Conservation (phyloP, 2,113 vertebrate genomes). For the Tympanuchus pallidicinctus region DNA sequence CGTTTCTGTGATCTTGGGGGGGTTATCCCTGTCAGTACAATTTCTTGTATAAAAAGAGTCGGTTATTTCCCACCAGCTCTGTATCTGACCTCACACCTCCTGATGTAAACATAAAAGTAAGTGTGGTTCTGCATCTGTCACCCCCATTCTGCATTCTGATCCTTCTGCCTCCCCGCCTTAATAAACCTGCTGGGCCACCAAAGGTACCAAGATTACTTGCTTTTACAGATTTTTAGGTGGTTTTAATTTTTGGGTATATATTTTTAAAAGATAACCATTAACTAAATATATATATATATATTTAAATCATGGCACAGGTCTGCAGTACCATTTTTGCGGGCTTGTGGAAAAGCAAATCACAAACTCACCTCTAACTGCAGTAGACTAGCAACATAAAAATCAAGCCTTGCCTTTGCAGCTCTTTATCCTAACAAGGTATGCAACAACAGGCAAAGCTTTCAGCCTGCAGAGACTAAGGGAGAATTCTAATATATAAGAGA, state of each 20-base stretch:
- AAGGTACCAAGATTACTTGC: not conserved
- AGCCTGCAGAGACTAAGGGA: not conserved
- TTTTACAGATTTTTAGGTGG: not conserved
- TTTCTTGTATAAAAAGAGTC: not conserved
- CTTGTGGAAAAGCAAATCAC: not conserved
- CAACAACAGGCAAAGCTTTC: slow-evolving; percentile 38
- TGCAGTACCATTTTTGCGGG: not conserved
- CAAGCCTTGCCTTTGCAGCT: not conserved
- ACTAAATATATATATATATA: not conserved
- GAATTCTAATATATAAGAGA: slow-evolving; percentile 20
- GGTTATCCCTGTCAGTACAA: not conserved
- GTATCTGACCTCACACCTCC: not conserved
- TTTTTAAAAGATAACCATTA: not conserved
- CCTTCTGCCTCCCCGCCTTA: not conserved
- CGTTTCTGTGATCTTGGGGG: not conserved
- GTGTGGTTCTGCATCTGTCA: not conserved
- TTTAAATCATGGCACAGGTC: not conserved
- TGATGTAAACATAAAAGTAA: not conserved
- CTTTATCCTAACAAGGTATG: not conserved
- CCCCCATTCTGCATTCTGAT: not conserved
- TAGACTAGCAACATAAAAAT: slow-evolving; percentile 18
- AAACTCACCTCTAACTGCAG: not conserved
- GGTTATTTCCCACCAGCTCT: slow-evolving; percentile 14
- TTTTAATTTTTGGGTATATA: not conserved
- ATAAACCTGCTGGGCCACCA: not conserved